phyloP scores from a whole-genome alignment of 2,113 vertebrate genomes.

The Aplodontia rufa region DNA sequence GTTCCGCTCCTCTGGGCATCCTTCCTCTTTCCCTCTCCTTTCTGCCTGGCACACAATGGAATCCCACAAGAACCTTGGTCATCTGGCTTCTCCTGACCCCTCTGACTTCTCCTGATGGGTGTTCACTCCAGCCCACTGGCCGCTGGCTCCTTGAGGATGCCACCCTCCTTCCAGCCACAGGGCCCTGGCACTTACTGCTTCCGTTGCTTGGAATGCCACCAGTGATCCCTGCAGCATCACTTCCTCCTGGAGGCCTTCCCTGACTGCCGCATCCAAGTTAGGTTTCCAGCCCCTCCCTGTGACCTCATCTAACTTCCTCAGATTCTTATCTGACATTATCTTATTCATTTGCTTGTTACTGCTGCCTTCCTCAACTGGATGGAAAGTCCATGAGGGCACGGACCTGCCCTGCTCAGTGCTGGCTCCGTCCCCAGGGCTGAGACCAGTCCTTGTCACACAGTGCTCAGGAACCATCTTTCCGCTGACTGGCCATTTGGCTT shows the following conservation, averaged over 20 bases:
- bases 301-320: background rate
- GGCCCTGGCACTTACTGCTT: background rate
- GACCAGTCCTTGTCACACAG: background rate
- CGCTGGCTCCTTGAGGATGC: background rate
- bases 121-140: background rate
- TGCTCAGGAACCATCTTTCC: background rate
- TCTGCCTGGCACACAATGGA: background rate
- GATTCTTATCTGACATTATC: background rate
- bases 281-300: background rate
- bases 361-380: background rate
- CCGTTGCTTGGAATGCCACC: background rate
- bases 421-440: background rate
- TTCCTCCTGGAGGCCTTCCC: background rate
- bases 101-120: background rate
- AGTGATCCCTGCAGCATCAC: background rate
- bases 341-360: background rate
- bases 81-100: background rate
- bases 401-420: background rate
- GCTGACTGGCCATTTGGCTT: background rate
- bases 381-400: background rate
- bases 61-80: background rate
- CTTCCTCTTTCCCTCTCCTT: background rate
- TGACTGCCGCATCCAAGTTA: background rate
- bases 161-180: background rate
- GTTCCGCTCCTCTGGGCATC: background rate